phyloP scores from a whole-genome alignment of 2,888 invertebrate species.

The Theristus sp. region DNA sequence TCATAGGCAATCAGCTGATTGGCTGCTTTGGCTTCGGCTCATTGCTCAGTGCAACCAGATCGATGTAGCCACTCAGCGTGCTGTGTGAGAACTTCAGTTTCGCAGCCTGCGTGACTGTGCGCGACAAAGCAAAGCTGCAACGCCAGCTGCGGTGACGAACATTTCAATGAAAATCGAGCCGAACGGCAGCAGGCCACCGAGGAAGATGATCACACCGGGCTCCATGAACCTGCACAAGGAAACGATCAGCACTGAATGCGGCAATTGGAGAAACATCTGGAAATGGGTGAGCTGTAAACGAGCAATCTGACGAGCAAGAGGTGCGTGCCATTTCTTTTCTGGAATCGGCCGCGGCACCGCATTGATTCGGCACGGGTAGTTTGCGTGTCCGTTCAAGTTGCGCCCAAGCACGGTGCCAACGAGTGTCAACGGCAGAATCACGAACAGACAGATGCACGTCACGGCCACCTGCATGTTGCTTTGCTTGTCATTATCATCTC shows the following conservation, averaged over 20 bases:
- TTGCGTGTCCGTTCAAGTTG: constrained; percentile 84
- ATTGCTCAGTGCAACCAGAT: too few species aligned
- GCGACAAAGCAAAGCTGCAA: too few species aligned
- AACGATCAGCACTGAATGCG: not conserved
- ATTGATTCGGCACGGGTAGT: constrained; percentile 91
- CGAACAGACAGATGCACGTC: constrained; percentile 89
- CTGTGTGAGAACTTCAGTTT: too few species aligned
- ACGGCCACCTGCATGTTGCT: constrained; percentile 73
- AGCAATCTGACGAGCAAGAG: too few species aligned
- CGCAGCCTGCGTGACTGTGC: too few species aligned
- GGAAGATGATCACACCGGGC: constrained; percentile 74
- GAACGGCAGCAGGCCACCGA: constrained; percentile 91
- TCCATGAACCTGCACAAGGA: constrained; percentile 66
- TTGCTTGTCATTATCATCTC: too few species aligned
- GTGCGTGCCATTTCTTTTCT: constrained; percentile 62
- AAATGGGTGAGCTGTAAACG: too few species aligned
- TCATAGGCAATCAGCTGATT: not conserved
- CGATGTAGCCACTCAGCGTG: too few species aligned
- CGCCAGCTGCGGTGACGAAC: constrained; percentile 41
- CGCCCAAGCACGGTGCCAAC: constrained; percentile 91
- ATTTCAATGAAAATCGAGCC: constrained; percentile 99
- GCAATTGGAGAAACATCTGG: too few species aligned
- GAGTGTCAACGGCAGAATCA: constrained; percentile 82
- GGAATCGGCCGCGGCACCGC: constrained; percentile 94
- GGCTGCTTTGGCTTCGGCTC: too few species aligned